phyloP scores from a whole-genome alignment of 2,113 vertebrate species.

The Perca schrenkii region DNA sequence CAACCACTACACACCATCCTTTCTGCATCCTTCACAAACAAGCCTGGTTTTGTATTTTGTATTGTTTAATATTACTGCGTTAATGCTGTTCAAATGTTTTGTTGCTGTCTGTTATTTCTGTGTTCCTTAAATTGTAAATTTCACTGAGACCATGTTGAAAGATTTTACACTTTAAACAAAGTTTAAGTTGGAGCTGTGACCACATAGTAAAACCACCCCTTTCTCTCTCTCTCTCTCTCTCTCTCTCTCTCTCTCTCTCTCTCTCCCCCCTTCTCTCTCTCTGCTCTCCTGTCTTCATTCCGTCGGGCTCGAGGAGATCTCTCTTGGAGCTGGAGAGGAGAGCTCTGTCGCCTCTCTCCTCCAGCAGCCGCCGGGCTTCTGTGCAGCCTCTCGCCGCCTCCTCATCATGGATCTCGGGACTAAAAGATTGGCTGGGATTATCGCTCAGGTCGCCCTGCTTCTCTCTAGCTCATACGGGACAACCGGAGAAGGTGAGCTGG shows the following conservation, averaged over 20 bases:
- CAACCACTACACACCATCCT: too few relatives aligned
- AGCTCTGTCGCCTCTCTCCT: slow-evolving; percentile 50
- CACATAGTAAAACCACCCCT: not conserved
- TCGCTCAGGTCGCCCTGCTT: slow-evolving; percentile 45
- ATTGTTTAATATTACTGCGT: too few relatives aligned
- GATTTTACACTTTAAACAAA: too few relatives aligned
- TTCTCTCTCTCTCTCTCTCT: not conserved
- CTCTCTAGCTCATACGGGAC: slow-evolving; percentile 54
- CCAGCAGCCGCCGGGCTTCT: slow-evolving; percentile 41
- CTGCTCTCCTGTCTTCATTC: not conserved
- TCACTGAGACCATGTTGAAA: too few relatives aligned
- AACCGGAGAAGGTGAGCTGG: slow-evolving; percentile 66
- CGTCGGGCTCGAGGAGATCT: slow-evolving; percentile 33
- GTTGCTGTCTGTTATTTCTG: too few relatives aligned
- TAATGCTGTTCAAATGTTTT: too few relatives aligned
- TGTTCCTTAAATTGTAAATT: too few relatives aligned
- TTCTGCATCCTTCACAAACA: too few relatives aligned
- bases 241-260: not conserved
- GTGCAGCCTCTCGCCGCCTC: slow-evolving; percentile 22
- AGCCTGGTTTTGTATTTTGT: too few relatives aligned
- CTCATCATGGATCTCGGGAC: slow-evolving; percentile 61
- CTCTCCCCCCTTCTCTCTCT: not conserved
- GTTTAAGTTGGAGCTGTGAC: slow-evolving; percentile 12
- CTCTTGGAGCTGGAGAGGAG: slow-evolving; percentile 62
- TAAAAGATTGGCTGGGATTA: slow-evolving; percentile 59